Evolutionary conservation across 2,113 vertebrate genomes (phyloP).

Genomic region (Egretta garzetta): DNA sequence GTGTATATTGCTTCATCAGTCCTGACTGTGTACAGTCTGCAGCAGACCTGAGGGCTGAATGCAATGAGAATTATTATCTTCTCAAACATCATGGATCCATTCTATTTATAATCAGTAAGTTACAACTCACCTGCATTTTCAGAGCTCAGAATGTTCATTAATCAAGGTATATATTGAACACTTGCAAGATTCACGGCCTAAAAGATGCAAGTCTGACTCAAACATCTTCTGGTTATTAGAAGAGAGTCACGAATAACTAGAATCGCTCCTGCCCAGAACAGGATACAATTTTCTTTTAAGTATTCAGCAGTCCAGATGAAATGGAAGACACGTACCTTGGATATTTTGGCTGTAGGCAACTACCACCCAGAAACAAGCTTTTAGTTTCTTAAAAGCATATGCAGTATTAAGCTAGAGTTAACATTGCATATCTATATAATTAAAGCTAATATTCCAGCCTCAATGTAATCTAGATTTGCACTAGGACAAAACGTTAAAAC

Average conservation of each 20-base stretch:
- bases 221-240: background rate
- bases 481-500: background rate
- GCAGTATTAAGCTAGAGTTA: background rate
- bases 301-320: background rate
- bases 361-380: background rate
- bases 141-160: background rate
- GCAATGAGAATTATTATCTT: accelerated
- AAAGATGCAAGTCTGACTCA: background rate
- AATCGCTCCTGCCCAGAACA: background rate
- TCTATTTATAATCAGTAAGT: background rate
- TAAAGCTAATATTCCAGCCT: background rate
- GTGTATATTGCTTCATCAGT: background rate
- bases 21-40: background rate
- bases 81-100: accelerated
- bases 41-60: background rate
- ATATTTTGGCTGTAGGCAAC: background rate
- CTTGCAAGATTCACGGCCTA: background rate
- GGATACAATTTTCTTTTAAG: background rate
- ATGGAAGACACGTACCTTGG: background rate
- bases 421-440: background rate
- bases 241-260: background rate
- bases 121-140: background rate
- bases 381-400: background rate
- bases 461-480: background rate
- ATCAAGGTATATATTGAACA: background rate